Evolutionary conservation across 2,113 vertebrate genomes (phyloP).

Genomic region (Pterophyllum scalare): DNA sequence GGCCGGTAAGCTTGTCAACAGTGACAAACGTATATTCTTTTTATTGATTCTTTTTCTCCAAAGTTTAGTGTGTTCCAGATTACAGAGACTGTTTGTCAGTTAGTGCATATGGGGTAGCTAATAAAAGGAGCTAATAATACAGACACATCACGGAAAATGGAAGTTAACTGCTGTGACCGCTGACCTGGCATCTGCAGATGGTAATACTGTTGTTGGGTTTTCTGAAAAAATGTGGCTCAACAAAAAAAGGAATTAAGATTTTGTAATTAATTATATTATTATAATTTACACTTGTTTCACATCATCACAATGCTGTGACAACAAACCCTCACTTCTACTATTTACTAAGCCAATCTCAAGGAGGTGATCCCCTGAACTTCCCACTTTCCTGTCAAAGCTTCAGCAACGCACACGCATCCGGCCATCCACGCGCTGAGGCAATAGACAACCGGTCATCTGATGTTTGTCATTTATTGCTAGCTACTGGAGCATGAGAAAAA

Average conservation of each 20-base stretch:
- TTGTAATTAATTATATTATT: background rate
- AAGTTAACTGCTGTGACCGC: background rate
- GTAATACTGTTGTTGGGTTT: background rate
- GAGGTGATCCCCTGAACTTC: slow-evolving; percentile 11
- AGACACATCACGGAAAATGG: background rate
- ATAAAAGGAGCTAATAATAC: too few species aligned
- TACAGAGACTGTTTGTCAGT: background rate
- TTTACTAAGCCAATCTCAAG: slow-evolving; percentile 4
- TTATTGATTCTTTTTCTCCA: background rate
- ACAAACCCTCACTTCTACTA: background rate
- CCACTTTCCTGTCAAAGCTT: slow-evolving; percentile 25
- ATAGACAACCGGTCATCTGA: slow-evolving; percentile 3
- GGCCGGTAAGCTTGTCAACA: background rate
- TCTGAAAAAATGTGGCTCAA: background rate
- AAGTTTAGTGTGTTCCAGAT: background rate
- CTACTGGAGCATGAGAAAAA: background rate
- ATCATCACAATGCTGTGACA: background rate
- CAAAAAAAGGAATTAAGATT: background rate
- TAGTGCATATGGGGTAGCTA: background rate
- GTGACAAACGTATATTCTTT: background rate
- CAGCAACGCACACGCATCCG: too few species aligned
- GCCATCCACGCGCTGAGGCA: background rate
- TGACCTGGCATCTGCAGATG: background rate
- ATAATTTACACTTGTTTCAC: background rate
- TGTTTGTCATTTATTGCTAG: slow-evolving; percentile 12